A percentile compares a stretch with the other conserved stretches of the same genome.
phyloP scores from a whole-genome alignment of 1,140 invertebrate genomes.

The Drosophila truncata region DNA sequence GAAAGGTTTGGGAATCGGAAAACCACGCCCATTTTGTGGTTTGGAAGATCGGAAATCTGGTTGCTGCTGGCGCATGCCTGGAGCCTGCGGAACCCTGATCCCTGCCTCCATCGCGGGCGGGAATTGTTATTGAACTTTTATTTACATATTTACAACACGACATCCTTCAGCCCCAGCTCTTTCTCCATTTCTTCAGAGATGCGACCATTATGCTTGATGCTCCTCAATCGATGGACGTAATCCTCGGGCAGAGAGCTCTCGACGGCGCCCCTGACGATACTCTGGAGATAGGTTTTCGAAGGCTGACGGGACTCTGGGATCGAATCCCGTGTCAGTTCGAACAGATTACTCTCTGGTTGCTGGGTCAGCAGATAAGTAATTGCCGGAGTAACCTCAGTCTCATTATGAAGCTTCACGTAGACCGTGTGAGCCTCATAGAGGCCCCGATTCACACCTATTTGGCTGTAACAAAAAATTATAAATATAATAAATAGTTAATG shows the following conservation, averaged over 20 bases:
- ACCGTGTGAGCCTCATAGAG: conserved; percentile 56
- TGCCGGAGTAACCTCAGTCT: conserved; percentile 19
- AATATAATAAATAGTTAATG: not conserved
- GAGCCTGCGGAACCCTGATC: too few species aligned
- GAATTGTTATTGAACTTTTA: not conserved
- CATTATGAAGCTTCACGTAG: conserved; percentile 28
- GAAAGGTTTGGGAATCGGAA: too few species aligned
- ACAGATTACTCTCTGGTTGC: conserved; percentile 53
- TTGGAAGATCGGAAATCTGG: too few species aligned
- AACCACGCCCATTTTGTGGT: too few species aligned
- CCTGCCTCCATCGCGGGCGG: too few species aligned
- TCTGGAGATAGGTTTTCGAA: conserved; percentile 74
- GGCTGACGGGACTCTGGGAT: conserved; percentile 50
- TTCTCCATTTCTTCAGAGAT: conserved; percentile 39
- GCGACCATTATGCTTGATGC: conserved; percentile 69
- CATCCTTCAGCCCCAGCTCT: conserved; percentile 42
- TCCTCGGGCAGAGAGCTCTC: conserved; percentile 64
- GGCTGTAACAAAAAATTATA: conserved; percentile 30
- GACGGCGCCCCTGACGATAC: conserved; percentile 70
- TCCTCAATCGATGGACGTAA: conserved; percentile 57
- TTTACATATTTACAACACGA: conserved; percentile 7
- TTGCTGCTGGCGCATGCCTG: too few species aligned
- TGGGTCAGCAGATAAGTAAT: conserved; percentile 61
- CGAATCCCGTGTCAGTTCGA: conserved; percentile 26
- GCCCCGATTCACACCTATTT: conserved; percentile 59